Evolutionary conservation across 2,888 invertebrate species (phyloP).

Genomic region (Microctonus hyperodae): DNA sequence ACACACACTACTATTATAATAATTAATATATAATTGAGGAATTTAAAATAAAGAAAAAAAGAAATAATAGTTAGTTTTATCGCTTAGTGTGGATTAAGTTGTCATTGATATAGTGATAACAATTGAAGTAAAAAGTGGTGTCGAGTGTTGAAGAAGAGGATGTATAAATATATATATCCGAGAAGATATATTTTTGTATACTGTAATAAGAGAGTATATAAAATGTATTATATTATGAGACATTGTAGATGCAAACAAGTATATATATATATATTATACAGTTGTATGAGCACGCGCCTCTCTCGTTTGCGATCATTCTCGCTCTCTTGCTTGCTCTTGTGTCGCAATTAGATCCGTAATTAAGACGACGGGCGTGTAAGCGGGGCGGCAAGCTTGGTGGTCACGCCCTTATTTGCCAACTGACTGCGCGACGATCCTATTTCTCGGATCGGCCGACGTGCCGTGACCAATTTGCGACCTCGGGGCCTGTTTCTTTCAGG

Average conservation of each 20-base stretch:
- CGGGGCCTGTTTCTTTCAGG: background rate
- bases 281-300: conserved; percentile 4
- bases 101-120: conserved; percentile 2
- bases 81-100: background rate
- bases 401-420: conserved; percentile 39
- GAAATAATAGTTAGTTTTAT: background rate
- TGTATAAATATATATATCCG: conserved; percentile 2
- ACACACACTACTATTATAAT: background rate
- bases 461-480: conserved; percentile 32
- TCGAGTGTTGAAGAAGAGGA: background rate
- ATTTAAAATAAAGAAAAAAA: background rate
- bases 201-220: conserved; percentile 1
- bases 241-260: conserved; percentile 1
- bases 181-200: conserved; percentile 4
- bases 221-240: background rate
- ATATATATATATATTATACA: background rate
- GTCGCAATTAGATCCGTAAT: conserved; percentile 38
- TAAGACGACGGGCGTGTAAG: conserved; percentile 33
- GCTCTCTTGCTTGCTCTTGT: conserved; percentile 14
- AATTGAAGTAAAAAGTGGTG: background rate
- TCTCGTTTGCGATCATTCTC: background rate
- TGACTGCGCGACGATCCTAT: conserved; percentile 31
- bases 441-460: conserved; percentile 24
- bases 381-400: conserved; percentile 27
- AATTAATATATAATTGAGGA: background rate